Conservation (phyloP, 2,113 vertebrate genomes). For the Bothrops jararaca region DNA sequence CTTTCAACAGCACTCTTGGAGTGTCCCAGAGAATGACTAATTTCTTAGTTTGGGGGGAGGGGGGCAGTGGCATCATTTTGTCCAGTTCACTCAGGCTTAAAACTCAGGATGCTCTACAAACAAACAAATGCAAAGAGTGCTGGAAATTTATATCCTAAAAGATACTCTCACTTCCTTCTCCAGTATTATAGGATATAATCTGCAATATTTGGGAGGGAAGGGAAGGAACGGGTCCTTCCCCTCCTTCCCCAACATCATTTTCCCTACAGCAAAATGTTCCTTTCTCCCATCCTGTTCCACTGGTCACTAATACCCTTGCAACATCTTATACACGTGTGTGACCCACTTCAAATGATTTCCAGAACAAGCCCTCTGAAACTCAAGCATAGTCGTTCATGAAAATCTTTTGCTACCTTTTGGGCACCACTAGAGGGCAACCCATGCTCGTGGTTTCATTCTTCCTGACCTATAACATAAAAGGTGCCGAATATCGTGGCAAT, state of each 20-base stretch:
- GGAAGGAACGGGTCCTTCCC: neutral
- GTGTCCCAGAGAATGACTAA: neutral
- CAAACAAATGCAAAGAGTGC: neutral
- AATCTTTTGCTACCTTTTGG: neutral
- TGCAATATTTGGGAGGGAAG: neutral
- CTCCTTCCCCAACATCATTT: neutral
- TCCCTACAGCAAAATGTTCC: neutral
- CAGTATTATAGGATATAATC: neutral
- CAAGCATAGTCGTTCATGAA: neutral
- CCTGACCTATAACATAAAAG: neutral
- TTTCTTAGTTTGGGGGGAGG: neutral
- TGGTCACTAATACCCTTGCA: neutral
- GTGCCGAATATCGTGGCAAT: no score
- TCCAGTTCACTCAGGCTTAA: neutral
- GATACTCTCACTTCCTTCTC: neutral
- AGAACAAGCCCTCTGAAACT: neutral
- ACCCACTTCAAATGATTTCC: neutral
- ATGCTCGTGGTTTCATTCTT: neutral
- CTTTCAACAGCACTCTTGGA: neutral
- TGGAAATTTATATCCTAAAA: neutral
- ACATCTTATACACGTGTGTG: neutral
- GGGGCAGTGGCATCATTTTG: neutral
- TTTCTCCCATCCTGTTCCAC: neutral
- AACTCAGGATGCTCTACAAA: neutral
- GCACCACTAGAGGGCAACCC: conserved; percentile 25